Evolutionary conservation across 1,140 invertebrate genomes (phyloP), one percentile per base, ranked within the genome.

Genomic region (Cardiocondyla obscurior): DNA sequence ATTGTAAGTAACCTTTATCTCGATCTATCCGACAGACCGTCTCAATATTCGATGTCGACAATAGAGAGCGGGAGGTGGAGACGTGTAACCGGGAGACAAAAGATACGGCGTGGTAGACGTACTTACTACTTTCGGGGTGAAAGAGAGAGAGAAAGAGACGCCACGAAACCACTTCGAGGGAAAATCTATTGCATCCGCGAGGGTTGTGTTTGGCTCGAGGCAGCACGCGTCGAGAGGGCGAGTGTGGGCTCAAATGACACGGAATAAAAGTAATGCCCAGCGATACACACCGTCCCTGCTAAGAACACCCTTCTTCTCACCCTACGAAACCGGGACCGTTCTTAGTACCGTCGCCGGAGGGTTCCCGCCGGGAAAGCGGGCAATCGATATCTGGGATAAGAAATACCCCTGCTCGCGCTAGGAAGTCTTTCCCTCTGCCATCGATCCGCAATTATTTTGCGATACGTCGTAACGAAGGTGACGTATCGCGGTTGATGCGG

Each of bases 161-260:
- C 85, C 76, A 73, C 36, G 82, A 89, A 92, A 92, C 85, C 90
- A 92, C 91, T 92, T 90, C 84, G 88, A 87, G 90, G 88, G 76
- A 92, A n/a, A 93, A 93, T 92, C 92, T 92, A 93, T 93, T 91
- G 92, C 90, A 82, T 89, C 85, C 91, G 86, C 83, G 82, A 77
- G 64, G 84, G 57, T 72, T 70, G 86, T 87, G 67, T 62, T 62
- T 69, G 65, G 64, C 65, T 64, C 57, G 77, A 81, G 74, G 79
- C 58, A 49, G 58, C 74, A 60, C 62, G 67, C 62, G 42, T 73
- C 65, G 67, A 87, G 83, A 85, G 83, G 87, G 85, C 84, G 88
- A 92, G 88, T 92, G 93, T 93, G 91, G 91, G 92, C 93, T 94
- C 92, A 94, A 94, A 94, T 94, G 93, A 94, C 93, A 94, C 93